Evolutionary conservation across 1,140 invertebrate species (phyloP).

Genomic region (Arctopsyche grandis): DNA sequence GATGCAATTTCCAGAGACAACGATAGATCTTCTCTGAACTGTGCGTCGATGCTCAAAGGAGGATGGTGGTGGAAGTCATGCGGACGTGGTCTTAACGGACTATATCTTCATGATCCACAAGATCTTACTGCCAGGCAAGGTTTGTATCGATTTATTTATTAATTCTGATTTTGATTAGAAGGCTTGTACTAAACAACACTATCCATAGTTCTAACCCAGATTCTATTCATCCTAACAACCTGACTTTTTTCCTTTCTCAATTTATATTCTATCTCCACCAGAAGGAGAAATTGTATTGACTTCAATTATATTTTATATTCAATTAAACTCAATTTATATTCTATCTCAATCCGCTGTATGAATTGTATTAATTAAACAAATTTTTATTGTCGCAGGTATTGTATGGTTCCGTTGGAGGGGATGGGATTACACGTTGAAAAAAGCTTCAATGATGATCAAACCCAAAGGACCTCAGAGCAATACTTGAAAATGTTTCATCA

Average conservation of each 20-base stretch:
- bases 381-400: slow-evolving; percentile 77
- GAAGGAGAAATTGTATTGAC: too few relatives aligned
- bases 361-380: too few relatives aligned
- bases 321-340: too few relatives aligned
- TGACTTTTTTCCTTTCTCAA: too few relatives aligned
- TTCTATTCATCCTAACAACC: too few relatives aligned
- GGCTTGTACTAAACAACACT: too few relatives aligned
- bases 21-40: slow-evolving; percentile 88
- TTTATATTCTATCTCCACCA: too few relatives aligned
- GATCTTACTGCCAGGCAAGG: slow-evolving; percentile 90
- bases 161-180: neutral
- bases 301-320: too few relatives aligned
- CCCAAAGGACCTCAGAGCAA: slow-evolving; percentile 73
- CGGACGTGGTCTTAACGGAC: slow-evolving; percentile 85
- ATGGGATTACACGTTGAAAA: slow-evolving; percentile 92
- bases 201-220: too few relatives aligned
- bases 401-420: slow-evolving; percentile 95
- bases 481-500: slow-evolving; percentile 60
- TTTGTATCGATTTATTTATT: slow-evolving; percentile 57
- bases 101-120: slow-evolving; percentile 88
- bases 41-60: slow-evolving; percentile 91
- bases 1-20: slow-evolving; percentile 76
- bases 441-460: slow-evolving; percentile 90
- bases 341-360: too few relatives aligned
- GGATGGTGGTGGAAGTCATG: slow-evolving; percentile 97